Conservation (phyloP, 2,797 vertebrate species). For the Lagocephalus sceleratus region DNA sequence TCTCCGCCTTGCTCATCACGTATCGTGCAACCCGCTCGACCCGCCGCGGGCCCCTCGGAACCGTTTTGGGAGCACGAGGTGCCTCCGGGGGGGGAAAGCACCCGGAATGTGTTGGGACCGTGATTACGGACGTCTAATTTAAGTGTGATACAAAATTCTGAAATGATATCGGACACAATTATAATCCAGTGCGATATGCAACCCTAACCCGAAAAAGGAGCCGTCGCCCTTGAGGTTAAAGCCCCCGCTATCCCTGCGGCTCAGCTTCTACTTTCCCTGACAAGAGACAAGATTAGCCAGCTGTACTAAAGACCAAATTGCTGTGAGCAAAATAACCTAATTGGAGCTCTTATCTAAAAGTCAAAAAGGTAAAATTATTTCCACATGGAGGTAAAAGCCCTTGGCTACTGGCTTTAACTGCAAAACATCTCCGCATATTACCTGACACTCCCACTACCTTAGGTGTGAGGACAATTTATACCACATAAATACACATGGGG, state of each 20-base stretch:
- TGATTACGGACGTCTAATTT: constrained; percentile 58
- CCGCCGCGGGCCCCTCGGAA: constrained; percentile 23
- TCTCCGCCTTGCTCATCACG: constrained; percentile 40
- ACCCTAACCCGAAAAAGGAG: constrained; percentile 38
- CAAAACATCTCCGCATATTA: constrained; percentile 17
- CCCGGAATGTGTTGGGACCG: constrained; percentile 29
- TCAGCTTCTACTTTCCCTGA: constrained; percentile 50
- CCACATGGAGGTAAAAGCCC: constrained; percentile 27
- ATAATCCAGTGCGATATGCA: constrained; percentile 46
- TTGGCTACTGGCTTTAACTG: constrained; percentile 9
- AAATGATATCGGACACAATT: constrained; percentile 43
- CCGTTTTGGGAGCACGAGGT: constrained; percentile 39
- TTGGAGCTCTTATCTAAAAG: constrained; percentile 52
- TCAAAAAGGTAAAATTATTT: constrained; percentile 42
- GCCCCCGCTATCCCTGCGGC: constrained; percentile 21
- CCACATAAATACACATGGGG: constrained; percentile 7
- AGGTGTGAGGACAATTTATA: constrained; percentile 13
- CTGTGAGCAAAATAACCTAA: constrained; percentile 36
- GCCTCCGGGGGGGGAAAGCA: constrained; percentile 29
- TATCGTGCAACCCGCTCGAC: constrained; percentile 34
- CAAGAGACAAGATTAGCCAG: constrained; percentile 57
- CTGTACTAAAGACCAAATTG: constrained; percentile 36
- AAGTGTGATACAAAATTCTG: constrained; percentile 41
- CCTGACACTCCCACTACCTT: constrained; percentile 1
- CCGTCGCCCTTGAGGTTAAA: constrained; percentile 51